Percentiles rank a stretch among this genome's conserved stretches.
Evolutionary conservation across 2,113 vertebrate genomes (phyloP).

Genomic region (Nibea coibor): DNA sequence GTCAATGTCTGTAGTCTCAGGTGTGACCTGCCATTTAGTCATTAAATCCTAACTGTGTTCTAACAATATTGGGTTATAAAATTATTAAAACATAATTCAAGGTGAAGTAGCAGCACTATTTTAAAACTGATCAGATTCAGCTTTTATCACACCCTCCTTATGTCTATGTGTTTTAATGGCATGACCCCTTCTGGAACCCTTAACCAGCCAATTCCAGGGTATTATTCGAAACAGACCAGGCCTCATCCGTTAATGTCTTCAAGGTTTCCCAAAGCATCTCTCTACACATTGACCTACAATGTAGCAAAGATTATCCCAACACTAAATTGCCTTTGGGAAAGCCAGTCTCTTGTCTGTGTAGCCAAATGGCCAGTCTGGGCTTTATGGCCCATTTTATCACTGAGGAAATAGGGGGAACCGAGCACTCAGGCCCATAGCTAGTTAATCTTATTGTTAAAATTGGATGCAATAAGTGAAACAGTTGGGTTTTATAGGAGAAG

Average conservation of each 20-base stretch:
- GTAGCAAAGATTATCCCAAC: slow-evolving; percentile 35
- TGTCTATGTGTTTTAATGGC: background rate
- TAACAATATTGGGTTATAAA: background rate
- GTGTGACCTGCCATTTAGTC: slow-evolving; percentile 3
- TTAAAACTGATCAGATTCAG: background rate
- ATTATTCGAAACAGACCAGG: slow-evolving; percentile 8
- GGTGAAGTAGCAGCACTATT: background rate
- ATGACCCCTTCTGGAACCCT: slow-evolving; percentile 27
- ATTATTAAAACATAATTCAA: background rate
- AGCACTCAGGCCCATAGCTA: slow-evolving; percentile 39
- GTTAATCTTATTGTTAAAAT: slow-evolving; percentile 58
- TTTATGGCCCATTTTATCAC: slow-evolving; percentile 56
- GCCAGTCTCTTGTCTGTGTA: slow-evolving; percentile 7
- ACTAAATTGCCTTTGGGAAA: slow-evolving; percentile 42
- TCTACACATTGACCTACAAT: slow-evolving; percentile 20
- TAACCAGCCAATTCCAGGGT: slow-evolving; percentile 16
- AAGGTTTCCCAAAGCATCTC: slow-evolving; percentile 28
- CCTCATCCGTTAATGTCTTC: slow-evolving; percentile 21
- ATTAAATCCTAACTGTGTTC: background rate
- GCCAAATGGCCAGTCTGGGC: slow-evolving; percentile 48
- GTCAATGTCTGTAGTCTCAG: slow-evolving; percentile 3
- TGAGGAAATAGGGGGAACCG: slow-evolving; percentile 29
- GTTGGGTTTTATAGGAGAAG: slow-evolving; percentile 6
- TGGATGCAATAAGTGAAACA: slow-evolving; percentile 30
- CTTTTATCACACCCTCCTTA: background rate